Conservation (phyloP, 1,140 invertebrate species). For the Zaprionus kolodkinae region DNA sequence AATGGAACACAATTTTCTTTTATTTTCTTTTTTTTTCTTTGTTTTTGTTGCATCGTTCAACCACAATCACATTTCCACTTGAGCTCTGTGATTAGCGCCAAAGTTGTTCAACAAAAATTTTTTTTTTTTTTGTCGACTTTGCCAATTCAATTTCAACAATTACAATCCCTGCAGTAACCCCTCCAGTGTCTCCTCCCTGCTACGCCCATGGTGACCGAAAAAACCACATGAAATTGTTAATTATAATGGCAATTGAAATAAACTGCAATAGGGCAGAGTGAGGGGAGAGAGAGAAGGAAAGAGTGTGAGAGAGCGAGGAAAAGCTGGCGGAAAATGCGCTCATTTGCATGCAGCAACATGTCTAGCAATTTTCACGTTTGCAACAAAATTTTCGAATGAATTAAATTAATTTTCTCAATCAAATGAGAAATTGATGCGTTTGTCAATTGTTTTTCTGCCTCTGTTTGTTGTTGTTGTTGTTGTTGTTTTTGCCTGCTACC, state of each 20-base stretch:
- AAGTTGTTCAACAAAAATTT: constrained; percentile 16
- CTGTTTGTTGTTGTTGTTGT: constrained; percentile 15
- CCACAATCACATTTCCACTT: constrained; percentile 41
- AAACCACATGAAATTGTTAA: constrained; percentile 67
- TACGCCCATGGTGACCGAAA: not conserved
- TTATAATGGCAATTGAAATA: constrained; percentile 70
- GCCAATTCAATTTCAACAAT: constrained; percentile 24
- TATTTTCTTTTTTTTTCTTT: not conserved
- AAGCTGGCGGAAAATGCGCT: constrained; percentile 23
- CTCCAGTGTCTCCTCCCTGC: not conserved
- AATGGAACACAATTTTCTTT: not conserved
- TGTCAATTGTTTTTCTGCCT: constrained; percentile 31
- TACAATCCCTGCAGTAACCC: not conserved
- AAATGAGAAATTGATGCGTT: constrained; percentile 46
- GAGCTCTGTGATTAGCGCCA: constrained; percentile 26
- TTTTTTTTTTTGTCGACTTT: constrained; percentile 5
- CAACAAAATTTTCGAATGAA: constrained; percentile 44
- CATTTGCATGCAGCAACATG: constrained; percentile 57
- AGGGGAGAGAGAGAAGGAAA: not conserved
- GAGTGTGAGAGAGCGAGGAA: not conserved
- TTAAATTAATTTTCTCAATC: constrained; percentile 63
- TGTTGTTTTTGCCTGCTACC: not conserved
- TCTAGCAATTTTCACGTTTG: constrained; percentile 24
- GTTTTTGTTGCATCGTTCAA: not conserved
- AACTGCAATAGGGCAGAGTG: constrained; percentile 30